Evolutionary conservation across 2,888 invertebrate genomes (phyloP), one percentile per base, ranked within the genome.

Genomic region (Eupeodes latifasciatus): DNA sequence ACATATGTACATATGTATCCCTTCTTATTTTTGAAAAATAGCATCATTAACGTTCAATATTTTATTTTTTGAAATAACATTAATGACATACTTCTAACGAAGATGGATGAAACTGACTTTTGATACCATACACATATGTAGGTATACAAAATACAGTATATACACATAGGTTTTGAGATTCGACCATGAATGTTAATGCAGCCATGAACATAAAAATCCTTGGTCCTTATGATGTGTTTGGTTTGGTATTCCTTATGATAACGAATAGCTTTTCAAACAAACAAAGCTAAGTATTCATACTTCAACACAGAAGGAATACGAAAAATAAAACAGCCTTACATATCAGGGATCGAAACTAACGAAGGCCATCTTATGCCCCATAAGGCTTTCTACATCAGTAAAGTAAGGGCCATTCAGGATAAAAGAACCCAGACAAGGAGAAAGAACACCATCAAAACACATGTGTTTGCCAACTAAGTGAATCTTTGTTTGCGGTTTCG

Each of bases 401-500:
- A 2, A 53, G 27, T 66, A 75, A 72, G 44, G 62, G 27, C 59
- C 44, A 57, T 59, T 47, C 72, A 44, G n/a, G n/a, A 71, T 44
- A 71, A 40, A 57, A 71, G 16, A 53, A 36, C 69, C 16, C 11
- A 44, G 44, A 1, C 36, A 44, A 55, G 40, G 9, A 53, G 49
- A n/a, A 4, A 34, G 34, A 51, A 51, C n/a, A 12, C 14, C 5
- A 40, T 5, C n/a, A 67, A 2, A 11, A 12, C 19, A 34, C 59
- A n/a, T 64, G 36, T 83, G 59, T 74, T 59, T 72, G 14, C 67
- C 19, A 49, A 81, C 78, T 81, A 88, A 88, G 88, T 85, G 88
- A 88, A 88, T 88, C 80, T 81, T 81, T 78, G 85, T 84, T 77
- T 87, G 87, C 77, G 87, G 88, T 78, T 78, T 78, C 85, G 76